These are phyloP conservation scores for Aporophyla nigra DNA, from an alignment of 2,888 invertebrate genomes.

Conservation along the genomic window DNA sequence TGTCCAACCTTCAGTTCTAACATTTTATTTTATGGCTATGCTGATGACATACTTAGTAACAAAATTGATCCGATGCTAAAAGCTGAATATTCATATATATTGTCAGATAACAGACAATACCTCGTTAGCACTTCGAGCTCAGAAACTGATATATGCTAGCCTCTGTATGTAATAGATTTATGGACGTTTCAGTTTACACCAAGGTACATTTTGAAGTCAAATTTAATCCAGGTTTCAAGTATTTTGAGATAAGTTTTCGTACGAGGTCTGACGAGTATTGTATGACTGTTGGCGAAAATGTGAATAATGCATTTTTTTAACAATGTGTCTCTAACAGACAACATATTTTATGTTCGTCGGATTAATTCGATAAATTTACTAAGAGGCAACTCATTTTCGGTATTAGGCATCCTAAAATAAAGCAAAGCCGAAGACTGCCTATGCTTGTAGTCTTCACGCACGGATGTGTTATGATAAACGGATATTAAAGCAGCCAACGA, in stretches of 20 bases:
- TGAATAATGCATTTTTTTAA: neutral
- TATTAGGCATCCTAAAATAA: neutral
- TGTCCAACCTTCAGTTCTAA: neutral
- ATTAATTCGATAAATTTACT: neutral
- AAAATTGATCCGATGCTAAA: constrained; percentile 8
- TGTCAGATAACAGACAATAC: constrained; percentile 10
- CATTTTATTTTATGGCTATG: neutral
- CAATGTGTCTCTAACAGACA: neutral
- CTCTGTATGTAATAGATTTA: constrained; percentile 28
- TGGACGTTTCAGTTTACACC: constrained; percentile 32
- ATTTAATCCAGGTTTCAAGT: constrained; percentile 13
- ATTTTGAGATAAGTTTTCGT: constrained; percentile 3
- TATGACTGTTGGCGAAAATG: neutral
- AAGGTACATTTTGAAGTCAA: constrained; percentile 30
- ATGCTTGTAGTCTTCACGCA: constrained; percentile 6
- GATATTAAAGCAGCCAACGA: constrained; percentile 38
- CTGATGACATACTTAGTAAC: neutral
- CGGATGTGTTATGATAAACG: constrained; percentile 26
- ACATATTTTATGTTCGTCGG: neutral
- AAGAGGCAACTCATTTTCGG: too few species aligned
- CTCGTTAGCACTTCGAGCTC: constrained; percentile 42
- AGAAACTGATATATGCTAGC: constrained; percentile 38
- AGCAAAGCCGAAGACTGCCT: neutral
- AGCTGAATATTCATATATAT: constrained; percentile 25
- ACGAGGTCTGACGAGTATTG: neutral